These are phyloP conservation scores for Dichetophora obliterata DNA, from an alignment of 2,888 invertebrate genomes.

Conservation along the genomic window DNA sequence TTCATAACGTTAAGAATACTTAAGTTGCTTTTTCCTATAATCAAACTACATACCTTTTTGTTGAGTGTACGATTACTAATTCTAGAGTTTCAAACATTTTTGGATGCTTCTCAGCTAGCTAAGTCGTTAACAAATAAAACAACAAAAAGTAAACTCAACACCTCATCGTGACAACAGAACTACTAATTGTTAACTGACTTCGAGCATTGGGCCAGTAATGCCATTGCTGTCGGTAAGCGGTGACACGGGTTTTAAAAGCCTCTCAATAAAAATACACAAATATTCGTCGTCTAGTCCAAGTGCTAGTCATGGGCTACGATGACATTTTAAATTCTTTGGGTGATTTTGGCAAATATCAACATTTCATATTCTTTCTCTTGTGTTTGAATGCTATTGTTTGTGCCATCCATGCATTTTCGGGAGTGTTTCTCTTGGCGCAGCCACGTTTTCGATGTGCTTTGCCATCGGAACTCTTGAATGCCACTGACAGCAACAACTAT, in stretches of 20 bases:
- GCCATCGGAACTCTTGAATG: slow-evolving; percentile 72
- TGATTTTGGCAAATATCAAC: slow-evolving; percentile 73
- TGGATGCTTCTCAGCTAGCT: background rate
- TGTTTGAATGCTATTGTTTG: slow-evolving; percentile 80
- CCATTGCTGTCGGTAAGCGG: background rate
- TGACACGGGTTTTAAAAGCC: background rate
- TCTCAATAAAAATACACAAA: background rate
- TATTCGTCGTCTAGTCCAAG: background rate
- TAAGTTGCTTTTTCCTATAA: background rate
- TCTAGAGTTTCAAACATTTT: background rate
- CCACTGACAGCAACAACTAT: slow-evolving; percentile 44
- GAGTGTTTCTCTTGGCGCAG: slow-evolving; percentile 78
- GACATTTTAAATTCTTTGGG: slow-evolving; percentile 78
- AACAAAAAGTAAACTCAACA: too few relatives aligned
- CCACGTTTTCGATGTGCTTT: slow-evolving; percentile 76
- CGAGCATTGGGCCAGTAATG: background rate
- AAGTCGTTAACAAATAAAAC: too few relatives aligned
- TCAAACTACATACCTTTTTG: background rate
- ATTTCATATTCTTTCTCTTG: slow-evolving; percentile 77
- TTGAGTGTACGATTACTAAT: background rate
- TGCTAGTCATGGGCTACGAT: slow-evolving; percentile 77
- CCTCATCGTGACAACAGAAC: too few relatives aligned
- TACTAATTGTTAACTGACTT: too few relatives aligned
- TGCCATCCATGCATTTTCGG: slow-evolving; percentile 80
- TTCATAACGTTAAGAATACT: too few relatives aligned